These are phyloP conservation scores for Pelecanus crispus DNA, from an alignment of 2,113 vertebrate genomes.

Conservation along the genomic window DNA sequence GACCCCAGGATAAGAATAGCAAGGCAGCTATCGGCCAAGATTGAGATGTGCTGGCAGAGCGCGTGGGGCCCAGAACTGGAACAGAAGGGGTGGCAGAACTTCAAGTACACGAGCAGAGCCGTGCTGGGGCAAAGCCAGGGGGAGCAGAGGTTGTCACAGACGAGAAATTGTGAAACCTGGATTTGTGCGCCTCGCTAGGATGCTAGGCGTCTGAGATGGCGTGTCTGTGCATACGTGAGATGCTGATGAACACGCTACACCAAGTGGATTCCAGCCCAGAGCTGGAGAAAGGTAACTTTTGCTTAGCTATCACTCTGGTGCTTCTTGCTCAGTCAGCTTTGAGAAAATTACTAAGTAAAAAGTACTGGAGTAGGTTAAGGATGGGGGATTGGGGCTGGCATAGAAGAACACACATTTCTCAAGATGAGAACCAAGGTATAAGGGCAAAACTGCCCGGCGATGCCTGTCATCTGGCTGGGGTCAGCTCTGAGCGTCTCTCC, in stretches of 20 bases:
- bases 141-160: not conserved
- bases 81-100: not conserved
- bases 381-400: not conserved
- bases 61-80: not conserved
- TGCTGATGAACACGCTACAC: not conserved
- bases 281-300: not conserved
- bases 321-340: not conserved
- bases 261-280: not conserved
- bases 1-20: not conserved
- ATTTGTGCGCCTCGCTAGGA: not conserved
- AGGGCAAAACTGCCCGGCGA: not conserved
- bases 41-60: not conserved
- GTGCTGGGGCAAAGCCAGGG: not conserved
- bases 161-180: not conserved
- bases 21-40: not conserved
- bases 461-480: not conserved
- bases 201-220: not conserved
- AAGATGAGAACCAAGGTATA: not conserved
- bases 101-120: not conserved
- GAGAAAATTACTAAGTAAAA: not conserved
- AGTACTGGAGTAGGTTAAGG: not conserved
- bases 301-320: not conserved
- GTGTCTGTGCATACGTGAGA: rapidly evolving
- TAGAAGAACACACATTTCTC: not conserved
- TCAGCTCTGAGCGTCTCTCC: not conserved